Evolutionary conservation across 2,113 vertebrate species (phyloP).

Genomic region (Bagarius yarrelli): DNA sequence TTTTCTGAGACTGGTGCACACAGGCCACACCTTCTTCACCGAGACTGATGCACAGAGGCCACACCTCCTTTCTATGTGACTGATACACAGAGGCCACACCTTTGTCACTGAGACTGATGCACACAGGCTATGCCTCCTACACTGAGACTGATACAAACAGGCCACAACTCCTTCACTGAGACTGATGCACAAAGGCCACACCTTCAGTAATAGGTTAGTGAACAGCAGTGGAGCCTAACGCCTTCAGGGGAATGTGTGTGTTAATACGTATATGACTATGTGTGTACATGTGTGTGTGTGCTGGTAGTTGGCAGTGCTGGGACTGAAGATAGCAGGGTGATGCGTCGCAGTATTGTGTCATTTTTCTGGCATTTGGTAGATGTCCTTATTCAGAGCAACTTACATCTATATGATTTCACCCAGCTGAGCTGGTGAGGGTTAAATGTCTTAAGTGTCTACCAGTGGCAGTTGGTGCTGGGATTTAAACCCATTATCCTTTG

Average conservation of each 20-base stretch:
- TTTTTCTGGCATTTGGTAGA: too few species aligned
- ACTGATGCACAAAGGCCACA: background rate
- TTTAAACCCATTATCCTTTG: too few species aligned
- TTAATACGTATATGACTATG: constrained; percentile 37
- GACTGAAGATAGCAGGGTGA: constrained; percentile 72
- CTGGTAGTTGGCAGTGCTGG: constrained; percentile 74
- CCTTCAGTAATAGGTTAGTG: too few species aligned
- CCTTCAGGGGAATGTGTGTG: constrained; percentile 39
- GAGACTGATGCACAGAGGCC: background rate
- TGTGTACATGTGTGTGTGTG: constrained; percentile 29
- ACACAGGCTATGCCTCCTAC: background rate
- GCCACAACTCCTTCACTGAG: background rate
- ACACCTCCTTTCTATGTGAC: background rate
- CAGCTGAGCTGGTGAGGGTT: too few species aligned
- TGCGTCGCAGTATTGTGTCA: constrained; percentile 74
- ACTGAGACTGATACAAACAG: background rate
- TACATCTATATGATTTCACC: too few species aligned
- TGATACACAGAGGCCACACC: background rate
- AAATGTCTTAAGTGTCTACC: too few species aligned
- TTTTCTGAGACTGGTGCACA: background rate
- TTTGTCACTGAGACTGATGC: background rate
- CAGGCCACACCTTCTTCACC: background rate
- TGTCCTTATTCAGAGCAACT: too few species aligned
- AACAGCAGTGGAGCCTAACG: constrained; percentile 43
- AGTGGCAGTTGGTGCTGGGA: too few species aligned